These are phyloP conservation scores for Caenorhabditis macrosperma DNA, from an alignment of 2,888 invertebrate genomes.

Conservation along the genomic window DNA sequence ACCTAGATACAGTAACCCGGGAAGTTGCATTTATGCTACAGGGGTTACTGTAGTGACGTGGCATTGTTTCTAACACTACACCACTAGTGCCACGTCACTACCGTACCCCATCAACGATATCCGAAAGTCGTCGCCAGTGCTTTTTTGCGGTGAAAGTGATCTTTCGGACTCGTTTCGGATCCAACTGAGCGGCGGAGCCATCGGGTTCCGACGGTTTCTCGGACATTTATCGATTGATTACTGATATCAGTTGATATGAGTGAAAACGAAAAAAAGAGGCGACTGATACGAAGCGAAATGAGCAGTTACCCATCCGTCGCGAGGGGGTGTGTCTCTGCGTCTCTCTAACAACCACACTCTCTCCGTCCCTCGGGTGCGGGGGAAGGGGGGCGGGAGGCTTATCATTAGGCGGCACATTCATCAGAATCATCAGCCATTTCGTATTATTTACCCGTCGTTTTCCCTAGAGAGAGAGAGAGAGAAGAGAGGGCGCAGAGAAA, in stretches of 20 bases:
- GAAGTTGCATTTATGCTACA: too few relatives aligned
- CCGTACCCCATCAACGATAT: constrained; percentile 31
- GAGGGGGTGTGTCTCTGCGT: background rate
- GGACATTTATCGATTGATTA: too few relatives aligned
- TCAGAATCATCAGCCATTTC: too few relatives aligned
- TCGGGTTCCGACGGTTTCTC: background rate
- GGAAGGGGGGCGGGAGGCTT: background rate
- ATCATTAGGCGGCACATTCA: background rate
- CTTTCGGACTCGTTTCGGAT: constrained; percentile 5
- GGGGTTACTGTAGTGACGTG: too few relatives aligned
- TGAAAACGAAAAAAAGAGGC: too few relatives aligned
- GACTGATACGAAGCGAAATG: background rate
- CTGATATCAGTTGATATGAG: background rate
- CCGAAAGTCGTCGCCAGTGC: constrained; percentile 44
- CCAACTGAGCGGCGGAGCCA: background rate
- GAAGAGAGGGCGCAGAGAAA: too few relatives aligned
- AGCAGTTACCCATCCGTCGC: background rate
- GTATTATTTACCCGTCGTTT: too few relatives aligned
- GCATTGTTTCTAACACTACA: background rate
- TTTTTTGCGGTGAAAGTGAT: constrained; percentile 50
- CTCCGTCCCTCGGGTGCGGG: too few relatives aligned
- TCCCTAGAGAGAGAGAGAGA: too few relatives aligned
- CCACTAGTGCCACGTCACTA: background rate
- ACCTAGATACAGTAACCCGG: too few relatives aligned
- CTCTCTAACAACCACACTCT: background rate